Evolutionary conservation across 2,113 vertebrate genomes (phyloP).

Genomic region (Heptranchias perlo): DNA sequence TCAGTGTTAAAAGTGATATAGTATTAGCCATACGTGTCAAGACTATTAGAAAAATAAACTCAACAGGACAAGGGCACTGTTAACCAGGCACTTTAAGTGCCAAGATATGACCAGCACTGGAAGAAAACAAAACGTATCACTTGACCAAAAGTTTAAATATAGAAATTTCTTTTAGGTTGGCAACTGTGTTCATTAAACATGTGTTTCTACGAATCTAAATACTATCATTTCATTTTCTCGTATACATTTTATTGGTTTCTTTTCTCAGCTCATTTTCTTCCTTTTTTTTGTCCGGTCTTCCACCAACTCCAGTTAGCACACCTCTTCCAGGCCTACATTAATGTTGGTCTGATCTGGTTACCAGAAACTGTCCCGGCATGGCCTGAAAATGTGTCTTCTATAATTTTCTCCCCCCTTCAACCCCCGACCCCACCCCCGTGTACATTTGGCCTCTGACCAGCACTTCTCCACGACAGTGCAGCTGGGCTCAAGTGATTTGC

Average conservation of each 20-base stretch:
- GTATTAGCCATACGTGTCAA: neutral
- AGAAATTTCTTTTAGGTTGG: neutral
- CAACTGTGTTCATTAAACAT: neutral
- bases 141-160: neutral
- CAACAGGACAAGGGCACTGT: neutral
- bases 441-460: neutral
- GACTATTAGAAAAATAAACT: neutral
- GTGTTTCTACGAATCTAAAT: neutral
- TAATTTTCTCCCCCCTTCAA: neutral
- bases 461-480: neutral
- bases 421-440: neutral
- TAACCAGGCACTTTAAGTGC: neutral
- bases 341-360: neutral
- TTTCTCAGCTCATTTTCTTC: neutral
- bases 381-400: neutral
- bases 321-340: neutral
- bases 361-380: neutral
- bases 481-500: neutral
- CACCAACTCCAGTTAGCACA: neutral
- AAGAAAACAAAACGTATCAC: neutral
- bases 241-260: neutral
- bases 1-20: neutral
- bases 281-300: neutral
- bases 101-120: neutral
- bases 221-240: neutral